A percentile compares a stretch with the other conserved stretches of the same genome.
Conservation (phyloP, 2,113 vertebrate species). For the Charina bottae region DNA sequence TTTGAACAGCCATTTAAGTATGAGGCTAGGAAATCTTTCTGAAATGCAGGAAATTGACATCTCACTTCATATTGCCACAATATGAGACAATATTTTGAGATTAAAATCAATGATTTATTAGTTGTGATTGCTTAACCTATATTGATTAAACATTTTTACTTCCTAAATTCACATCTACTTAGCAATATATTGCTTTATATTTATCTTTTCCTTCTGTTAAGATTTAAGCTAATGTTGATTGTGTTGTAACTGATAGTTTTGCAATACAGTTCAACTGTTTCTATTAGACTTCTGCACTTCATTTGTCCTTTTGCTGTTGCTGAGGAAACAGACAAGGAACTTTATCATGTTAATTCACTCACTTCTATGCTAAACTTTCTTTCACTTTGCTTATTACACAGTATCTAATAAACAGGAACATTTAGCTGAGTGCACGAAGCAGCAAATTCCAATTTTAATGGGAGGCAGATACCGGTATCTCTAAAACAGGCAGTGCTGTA, state of each 20-base stretch:
- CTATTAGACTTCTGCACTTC: constrained; percentile 42
- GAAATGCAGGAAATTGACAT: background rate
- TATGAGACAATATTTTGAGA: constrained; percentile 40
- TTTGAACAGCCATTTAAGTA: background rate
- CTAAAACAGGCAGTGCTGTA: background rate
- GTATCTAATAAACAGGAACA: background rate
- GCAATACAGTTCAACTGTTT: constrained; percentile 40
- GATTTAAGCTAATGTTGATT: constrained; percentile 50
- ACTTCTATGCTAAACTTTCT: background rate
- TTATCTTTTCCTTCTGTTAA: constrained; percentile 53
- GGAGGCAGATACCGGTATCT: background rate
- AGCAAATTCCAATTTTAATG: background rate
- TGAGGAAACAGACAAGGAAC: background rate
- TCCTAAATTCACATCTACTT: constrained; percentile 61
- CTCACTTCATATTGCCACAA: constrained; percentile 15
- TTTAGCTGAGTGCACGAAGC: background rate
- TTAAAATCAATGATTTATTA: constrained; percentile 57
- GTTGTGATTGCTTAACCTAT: constrained; percentile 59
- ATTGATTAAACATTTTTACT: constrained; percentile 66
- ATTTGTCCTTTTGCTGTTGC: constrained; percentile 38
- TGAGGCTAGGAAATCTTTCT: background rate
- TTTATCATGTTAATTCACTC: background rate
- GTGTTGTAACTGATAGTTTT: constrained; percentile 57
- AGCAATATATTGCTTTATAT: constrained; percentile 64
- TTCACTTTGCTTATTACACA: background rate